Base-by-base conservation (phyloP, 2,888 invertebrate genomes). In the Spatulosminthurus flaviceps region DNA sequence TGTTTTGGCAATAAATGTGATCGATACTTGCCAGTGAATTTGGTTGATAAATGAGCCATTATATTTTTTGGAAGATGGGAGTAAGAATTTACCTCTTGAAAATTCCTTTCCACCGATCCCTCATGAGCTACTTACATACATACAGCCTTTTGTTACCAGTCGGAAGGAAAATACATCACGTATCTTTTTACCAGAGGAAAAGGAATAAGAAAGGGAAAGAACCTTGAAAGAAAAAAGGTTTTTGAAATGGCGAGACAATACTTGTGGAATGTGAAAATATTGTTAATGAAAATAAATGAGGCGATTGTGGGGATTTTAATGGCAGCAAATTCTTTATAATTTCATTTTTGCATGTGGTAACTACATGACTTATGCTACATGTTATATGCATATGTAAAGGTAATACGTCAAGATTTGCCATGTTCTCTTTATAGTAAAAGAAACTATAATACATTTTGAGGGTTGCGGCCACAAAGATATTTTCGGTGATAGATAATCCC, bases 231-330 rank as follows among this genome's bases (percentile, higher is more conserved):
- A 64, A 2, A 24, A 64, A 2, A 24, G 64, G 64, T 13, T 24
- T 22, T 22, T 11, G 19, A 22, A 64, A 11, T 4, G 26, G 64
- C 26, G n/a, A 22, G 64, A 64, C 64, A 64, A 64, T 64, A 64
- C 64, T 24, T 64, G 64, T 22, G 64, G 64, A 64, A 64, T 64
- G 64, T 64, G 64, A 22, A 64, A 64, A 9, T 64, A 24, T 64
- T 64, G 64, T 22, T 64, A 26, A 64, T 64, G 64, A 64, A 64
- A 64, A 64, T 64, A 64, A 64, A 64, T 64, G 64, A 64, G 64
- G 64, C 64, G 64, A 26, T 64, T 26, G 64, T 24, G 2, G 24
- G n/a, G 24, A 64, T 64, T 64, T 64, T 64, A 64, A 26, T 24
- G 26, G 64, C 64, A 64, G 26, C 26, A 64, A 64, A 64, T 64